Evolutionary conservation across 2,113 vertebrate species (phyloP).

Genomic region (Chunga burmeisteri): DNA sequence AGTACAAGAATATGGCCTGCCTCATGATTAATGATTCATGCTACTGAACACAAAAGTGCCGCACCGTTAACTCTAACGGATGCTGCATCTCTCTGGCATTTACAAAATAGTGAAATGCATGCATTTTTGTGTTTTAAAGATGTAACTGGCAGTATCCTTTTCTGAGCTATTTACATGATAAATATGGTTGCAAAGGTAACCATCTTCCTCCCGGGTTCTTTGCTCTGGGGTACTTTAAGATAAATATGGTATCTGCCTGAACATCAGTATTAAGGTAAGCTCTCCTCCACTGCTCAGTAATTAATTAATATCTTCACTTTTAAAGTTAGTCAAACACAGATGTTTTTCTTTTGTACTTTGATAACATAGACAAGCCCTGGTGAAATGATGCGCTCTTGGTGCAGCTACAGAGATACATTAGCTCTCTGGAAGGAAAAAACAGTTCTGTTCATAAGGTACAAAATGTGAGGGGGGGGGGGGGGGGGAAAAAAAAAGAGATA

Average conservation of each 20-base stretch:
- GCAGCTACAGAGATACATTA: not conserved
- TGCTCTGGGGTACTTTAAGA: slow-evolving; percentile 66
- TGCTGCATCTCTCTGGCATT: slow-evolving; percentile 95
- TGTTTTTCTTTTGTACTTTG: not conserved
- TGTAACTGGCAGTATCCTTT: slow-evolving; percentile 78
- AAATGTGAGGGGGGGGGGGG: not conserved
- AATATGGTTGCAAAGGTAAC: slow-evolving; percentile 71
- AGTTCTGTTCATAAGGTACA: not conserved
- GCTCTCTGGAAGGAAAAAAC: not conserved
- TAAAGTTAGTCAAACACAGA: slow-evolving; percentile 25
- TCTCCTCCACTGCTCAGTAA: slow-evolving; percentile 12
- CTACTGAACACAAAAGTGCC: slow-evolving; percentile 99
- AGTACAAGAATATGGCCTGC: slow-evolving; percentile 99
- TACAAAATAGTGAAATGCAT: slow-evolving; percentile 90
- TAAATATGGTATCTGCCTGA: slow-evolving; percentile 66
- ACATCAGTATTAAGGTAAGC: slow-evolving; percentile 38
- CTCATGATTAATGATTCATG: slow-evolving; percentile 99
- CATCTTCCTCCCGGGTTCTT: slow-evolving; percentile 60
- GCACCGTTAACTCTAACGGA: slow-evolving; percentile 98
- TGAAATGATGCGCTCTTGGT: not conserved
- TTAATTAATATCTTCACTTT: slow-evolving; percentile 61
- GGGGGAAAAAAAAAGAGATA: not conserved
- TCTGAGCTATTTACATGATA: slow-evolving; percentile 72
- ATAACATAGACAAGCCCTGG: not conserved
- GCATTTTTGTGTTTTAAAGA: slow-evolving; percentile 80